These are phyloP conservation scores for Cremastinae sp. DNA, from an alignment of 2,888 invertebrate genomes.

Conservation along the genomic window DNA sequence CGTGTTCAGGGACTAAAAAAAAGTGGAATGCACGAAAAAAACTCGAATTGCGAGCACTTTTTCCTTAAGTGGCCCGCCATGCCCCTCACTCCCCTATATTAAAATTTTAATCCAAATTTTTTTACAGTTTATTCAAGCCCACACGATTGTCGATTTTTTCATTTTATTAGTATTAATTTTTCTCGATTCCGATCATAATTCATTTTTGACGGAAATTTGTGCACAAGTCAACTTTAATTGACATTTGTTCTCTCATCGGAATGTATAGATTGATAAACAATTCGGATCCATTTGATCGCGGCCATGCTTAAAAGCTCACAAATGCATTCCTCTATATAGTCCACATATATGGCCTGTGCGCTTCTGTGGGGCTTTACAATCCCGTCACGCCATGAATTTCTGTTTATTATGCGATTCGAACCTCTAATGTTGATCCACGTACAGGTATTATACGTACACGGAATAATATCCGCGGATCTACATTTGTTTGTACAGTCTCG, in stretches of 20 bases:
- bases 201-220: too few relatives aligned
- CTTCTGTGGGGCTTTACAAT: slow-evolving; percentile 7
- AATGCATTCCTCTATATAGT: slow-evolving; percentile 42
- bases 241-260: slow-evolving; percentile 45
- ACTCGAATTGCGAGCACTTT: too few relatives aligned
- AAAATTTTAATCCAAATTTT: too few relatives aligned
- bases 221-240: too few relatives aligned
- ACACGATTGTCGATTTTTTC: too few relatives aligned
- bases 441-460: slow-evolving; percentile 5
- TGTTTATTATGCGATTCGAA: slow-evolving; percentile 8
- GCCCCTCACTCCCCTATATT: too few relatives aligned
- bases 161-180: too few relatives aligned
- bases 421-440: slow-evolving; percentile 22
- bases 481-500: slow-evolving; percentile 16
- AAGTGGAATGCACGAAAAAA: too few relatives aligned
- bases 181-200: too few relatives aligned
- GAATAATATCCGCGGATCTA: slow-evolving; percentile 12
- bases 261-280: slow-evolving; percentile 46
- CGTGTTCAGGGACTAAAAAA: too few relatives aligned
- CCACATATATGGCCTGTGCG: neutral
- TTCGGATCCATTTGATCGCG: slow-evolving; percentile 41
- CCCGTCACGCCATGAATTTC: slow-evolving; percentile 5
- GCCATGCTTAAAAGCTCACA: slow-evolving; percentile 12
- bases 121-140: too few relatives aligned
- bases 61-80: too few relatives aligned